These are phyloP conservation scores for Scaeva pyrastri DNA, from an alignment of 2,888 invertebrate species.

Conservation along the genomic window DNA sequence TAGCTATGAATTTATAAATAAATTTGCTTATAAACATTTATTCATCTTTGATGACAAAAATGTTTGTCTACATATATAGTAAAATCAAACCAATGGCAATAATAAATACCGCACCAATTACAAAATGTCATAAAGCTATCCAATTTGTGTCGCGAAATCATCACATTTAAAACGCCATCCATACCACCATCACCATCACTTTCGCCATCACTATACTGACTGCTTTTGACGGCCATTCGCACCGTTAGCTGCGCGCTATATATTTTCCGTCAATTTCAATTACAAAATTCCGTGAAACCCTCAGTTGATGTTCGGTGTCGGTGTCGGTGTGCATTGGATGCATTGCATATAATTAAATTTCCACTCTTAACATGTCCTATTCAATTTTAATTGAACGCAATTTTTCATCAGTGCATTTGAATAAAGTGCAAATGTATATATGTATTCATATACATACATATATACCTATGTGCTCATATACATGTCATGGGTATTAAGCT, in stretches of 20 bases:
- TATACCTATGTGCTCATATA: not conserved
- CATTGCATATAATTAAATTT: constrained; percentile 57
- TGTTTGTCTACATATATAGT: no score
- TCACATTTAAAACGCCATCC: not conserved
- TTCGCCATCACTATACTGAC: no score
- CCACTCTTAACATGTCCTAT: constrained; percentile 40
- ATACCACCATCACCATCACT: no score
- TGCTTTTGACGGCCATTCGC: no score
- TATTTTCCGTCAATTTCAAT: constrained; percentile 51
- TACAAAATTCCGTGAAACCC: constrained; percentile 36
- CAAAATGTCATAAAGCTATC: not conserved
- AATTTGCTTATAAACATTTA: no score
- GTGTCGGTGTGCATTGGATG: not conserved
- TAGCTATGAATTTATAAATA: no score
- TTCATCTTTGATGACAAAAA: no score
- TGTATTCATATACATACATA: not conserved
- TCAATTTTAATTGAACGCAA: constrained; percentile 63
- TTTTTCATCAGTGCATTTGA: constrained; percentile 54
- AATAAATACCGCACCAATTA: not conserved
- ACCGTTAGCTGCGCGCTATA: no score
- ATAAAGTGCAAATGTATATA: not conserved
- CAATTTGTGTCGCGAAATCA: not conserved
- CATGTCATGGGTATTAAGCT: constrained; percentile 11
- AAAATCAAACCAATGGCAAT: not conserved
- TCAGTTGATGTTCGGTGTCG: not conserved